Evolutionary conservation across 1,140 invertebrate genomes (phyloP).

Genomic region (Arion vulgaris): DNA sequence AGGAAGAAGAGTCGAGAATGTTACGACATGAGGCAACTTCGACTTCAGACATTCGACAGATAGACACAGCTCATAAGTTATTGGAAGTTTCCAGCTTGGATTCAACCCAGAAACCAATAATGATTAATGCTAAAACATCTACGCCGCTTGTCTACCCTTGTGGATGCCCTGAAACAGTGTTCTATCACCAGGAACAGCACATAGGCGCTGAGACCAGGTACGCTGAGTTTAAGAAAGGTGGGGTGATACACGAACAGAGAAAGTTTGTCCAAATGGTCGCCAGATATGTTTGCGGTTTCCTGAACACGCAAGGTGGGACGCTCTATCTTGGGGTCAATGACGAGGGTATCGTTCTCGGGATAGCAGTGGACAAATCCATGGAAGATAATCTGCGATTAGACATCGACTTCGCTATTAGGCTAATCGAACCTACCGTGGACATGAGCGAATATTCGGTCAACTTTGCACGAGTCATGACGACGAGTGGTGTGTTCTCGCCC

Average conservation of each 20-base stretch:
- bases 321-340: constrained; percentile 31
- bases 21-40: background rate
- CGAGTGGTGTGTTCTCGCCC: background rate
- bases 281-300: constrained; percentile 24
- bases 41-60: background rate
- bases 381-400: background rate
- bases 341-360: constrained; percentile 20
- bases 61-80: background rate
- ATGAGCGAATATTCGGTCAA: constrained; percentile 16
- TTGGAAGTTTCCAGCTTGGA: background rate
- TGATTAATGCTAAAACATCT: constrained; percentile 18
- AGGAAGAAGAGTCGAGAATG: background rate
- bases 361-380: background rate
- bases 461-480: constrained; percentile 5
- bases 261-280: background rate
- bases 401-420: background rate
- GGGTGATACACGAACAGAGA: background rate
- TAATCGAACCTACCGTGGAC: background rate
- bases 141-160: constrained; percentile 8
- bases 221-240: constrained; percentile 28
- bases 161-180: constrained; percentile 27
- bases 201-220: constrained; percentile 33
- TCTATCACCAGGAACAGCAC: background rate
- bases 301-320: constrained; percentile 30
- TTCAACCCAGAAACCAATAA: background rate